These are phyloP conservation scores for Phrynosoma blainvillii DNA, from an alignment of 2,113 vertebrate genomes.

Conservation along the genomic window DNA sequence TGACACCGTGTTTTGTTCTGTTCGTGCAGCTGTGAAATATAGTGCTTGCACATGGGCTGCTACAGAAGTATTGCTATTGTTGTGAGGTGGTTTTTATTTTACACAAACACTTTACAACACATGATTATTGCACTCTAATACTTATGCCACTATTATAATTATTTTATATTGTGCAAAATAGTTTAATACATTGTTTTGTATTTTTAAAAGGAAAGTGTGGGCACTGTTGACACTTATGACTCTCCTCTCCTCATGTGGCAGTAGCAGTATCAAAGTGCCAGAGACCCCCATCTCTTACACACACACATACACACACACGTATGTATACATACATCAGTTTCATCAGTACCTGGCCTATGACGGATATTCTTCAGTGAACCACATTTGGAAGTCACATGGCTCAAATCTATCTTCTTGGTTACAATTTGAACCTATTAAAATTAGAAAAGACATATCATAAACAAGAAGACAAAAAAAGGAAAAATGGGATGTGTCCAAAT, in stretches of 20 bases:
- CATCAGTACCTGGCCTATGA: slow-evolving; percentile 89
- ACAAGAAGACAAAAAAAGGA: background rate
- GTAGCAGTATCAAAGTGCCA: too few species aligned
- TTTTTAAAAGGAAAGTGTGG: background rate
- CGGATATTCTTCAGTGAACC: slow-evolving; percentile 93
- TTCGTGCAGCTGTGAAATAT: too few species aligned
- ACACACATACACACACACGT: too few species aligned
- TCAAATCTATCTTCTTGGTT: slow-evolving; percentile 94
- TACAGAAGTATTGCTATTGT: background rate
- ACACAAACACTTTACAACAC: background rate
- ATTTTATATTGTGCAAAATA: background rate
- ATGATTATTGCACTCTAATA: background rate
- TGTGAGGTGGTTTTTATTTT: background rate
- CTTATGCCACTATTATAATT: background rate
- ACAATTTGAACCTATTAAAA: slow-evolving; percentile 88
- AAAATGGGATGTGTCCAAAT: slow-evolving; percentile 40
- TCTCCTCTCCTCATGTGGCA: background rate
- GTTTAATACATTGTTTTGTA: background rate
- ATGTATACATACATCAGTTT: background rate
- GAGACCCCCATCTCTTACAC: too few species aligned
- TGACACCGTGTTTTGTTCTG: too few species aligned
- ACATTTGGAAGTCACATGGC: slow-evolving; percentile 93
- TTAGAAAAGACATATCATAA: slow-evolving; percentile 39
- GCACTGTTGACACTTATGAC: background rate
- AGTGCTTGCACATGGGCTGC: too few species aligned